Evolutionary conservation across 2,113 vertebrate genomes (phyloP).

Genomic region (Gymnarchus niloticus): DNA sequence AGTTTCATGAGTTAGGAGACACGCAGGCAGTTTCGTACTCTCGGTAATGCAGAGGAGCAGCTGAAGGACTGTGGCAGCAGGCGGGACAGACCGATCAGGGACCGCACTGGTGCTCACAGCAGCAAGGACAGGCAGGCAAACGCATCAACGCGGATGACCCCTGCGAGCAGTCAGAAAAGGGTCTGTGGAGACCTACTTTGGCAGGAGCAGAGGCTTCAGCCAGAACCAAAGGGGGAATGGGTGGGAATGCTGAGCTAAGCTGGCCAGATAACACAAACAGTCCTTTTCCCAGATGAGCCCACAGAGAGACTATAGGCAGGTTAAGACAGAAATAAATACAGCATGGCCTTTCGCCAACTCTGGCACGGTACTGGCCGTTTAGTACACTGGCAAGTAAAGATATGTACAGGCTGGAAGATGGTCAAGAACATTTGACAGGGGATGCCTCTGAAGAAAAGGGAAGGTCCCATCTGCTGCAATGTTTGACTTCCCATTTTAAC

Average conservation of each 20-base stretch:
- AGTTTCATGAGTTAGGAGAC: not conserved
- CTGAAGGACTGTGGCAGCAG: not conserved
- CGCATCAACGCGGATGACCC: not conserved
- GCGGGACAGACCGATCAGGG: not conserved
- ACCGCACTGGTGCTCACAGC: too few species aligned
- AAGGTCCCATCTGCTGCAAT: not conserved
- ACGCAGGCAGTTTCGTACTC: conserved; percentile 2
- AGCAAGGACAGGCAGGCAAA: not conserved
- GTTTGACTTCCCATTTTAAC: not conserved
- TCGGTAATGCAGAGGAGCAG: not conserved
- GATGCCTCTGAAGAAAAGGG: not conserved
- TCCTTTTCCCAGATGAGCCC: not conserved
- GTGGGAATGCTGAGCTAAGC: not conserved
- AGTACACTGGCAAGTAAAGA: not conserved
- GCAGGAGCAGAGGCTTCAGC: not conserved
- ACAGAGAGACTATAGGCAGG: not conserved
- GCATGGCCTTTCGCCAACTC: not conserved
- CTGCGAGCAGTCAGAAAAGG: not conserved
- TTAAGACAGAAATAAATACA: not conserved
- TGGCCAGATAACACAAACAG: not conserved
- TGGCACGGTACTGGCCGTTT: not conserved
- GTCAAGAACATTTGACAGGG: not conserved
- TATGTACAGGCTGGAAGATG: not conserved
- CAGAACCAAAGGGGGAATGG: not conserved
- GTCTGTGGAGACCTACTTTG: not conserved